Conservation (phyloP, 2,797 vertebrate genomes). For the Alauda arvensis region DNA sequence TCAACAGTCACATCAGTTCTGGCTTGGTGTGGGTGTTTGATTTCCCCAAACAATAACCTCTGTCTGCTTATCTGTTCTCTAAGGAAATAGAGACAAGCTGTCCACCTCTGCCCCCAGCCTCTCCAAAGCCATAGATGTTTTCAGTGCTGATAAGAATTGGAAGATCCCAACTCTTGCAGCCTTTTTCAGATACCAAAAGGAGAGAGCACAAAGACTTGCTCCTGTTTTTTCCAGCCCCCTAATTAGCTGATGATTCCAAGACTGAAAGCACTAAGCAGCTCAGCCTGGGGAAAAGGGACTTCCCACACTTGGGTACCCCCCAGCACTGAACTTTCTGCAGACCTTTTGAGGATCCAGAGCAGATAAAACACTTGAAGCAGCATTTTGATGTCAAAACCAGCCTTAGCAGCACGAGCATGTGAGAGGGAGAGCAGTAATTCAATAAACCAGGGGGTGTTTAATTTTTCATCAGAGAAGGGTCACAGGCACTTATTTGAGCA, state of each 20-base stretch:
- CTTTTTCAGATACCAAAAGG: background rate
- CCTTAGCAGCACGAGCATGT: rapidly evolving
- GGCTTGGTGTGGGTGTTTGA: background rate
- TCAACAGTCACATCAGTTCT: background rate
- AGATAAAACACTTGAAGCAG: background rate
- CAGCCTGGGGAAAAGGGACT: background rate
- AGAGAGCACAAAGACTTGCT: background rate
- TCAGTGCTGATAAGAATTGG: rapidly evolving
- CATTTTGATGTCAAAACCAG: background rate
- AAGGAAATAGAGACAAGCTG: background rate
- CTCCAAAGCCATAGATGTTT: background rate
- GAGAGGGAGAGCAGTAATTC: background rate
- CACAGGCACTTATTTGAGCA: background rate
- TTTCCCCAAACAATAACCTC: background rate
- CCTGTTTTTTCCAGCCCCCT: background rate
- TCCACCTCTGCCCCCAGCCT: rapidly evolving
- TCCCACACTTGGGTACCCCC: background rate
- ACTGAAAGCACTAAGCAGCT: background rate
- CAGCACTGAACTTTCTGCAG: background rate
- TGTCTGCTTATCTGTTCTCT: background rate
- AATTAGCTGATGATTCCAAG: background rate
- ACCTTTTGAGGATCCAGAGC: background rate
- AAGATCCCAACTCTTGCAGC: background rate
- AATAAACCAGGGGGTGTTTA: background rate
- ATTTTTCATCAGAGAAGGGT: constrained; percentile 5